Base-by-base conservation (phyloP, 1,140 invertebrate genomes). In the Cheumatopsyche charites region DNA sequence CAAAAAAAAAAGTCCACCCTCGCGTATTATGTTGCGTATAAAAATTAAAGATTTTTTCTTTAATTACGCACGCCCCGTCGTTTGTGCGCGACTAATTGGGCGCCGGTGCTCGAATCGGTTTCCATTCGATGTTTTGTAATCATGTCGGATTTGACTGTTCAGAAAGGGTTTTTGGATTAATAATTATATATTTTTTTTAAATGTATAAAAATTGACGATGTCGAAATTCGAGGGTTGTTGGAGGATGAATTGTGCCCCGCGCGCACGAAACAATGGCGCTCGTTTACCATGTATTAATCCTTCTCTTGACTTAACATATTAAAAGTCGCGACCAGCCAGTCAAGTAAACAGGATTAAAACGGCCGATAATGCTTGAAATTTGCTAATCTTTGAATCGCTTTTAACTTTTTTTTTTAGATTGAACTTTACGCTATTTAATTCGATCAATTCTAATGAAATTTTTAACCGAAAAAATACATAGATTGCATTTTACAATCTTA, bases 271-370 rank as follows among this genome's bases (percentile, higher is more conserved):
- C 63, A 66, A 66, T 66, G 63, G 43, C 23, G 15, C 21, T 21
- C 43, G 13, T 66, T 66, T 66, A 47, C 63, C 12, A 5, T 23
- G 13, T 66, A 36, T 9, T 36, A 66, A 66, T 42, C 63, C 42
- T 36, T 66, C 19, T 66, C 63, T 66, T 66, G 63, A 66, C 43
- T 66, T 66, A 23, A 66, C 19, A 66, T 66, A 66, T 66, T 66
- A 66, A 36, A 21, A 66, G 23, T 17, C 43, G 41, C 41, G 63
- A 42, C 43, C 63, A 26, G 21, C 43, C 63, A 47, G 63, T 66
- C 63, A 66, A 42, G 41, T 47, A 66, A 66, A 66, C 63, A 66
- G 63, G 63, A 66, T 66, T 29, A 47, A 25, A 26, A 25, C 55
- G 55, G 23, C 55, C 29, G 55, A 23, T 58, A 19, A 58, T 12